These are phyloP conservation scores for Euzophera pinguis DNA, from an alignment of 2,888 invertebrate species.

Conservation along the genomic window DNA sequence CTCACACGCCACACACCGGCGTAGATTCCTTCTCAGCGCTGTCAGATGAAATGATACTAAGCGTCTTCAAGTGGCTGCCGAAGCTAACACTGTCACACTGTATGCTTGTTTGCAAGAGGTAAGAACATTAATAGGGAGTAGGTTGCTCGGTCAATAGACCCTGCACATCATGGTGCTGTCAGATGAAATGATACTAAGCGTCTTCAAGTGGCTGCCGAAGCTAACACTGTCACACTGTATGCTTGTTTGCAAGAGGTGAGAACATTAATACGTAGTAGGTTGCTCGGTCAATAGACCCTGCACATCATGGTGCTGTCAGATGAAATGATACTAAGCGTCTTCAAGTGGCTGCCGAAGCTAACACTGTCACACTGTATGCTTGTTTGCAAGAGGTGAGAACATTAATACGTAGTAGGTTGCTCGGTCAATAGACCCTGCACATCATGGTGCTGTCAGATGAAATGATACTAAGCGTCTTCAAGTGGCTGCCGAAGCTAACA, in stretches of 20 bases:
- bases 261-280: too few species aligned
- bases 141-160: too few species aligned
- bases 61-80: slow-evolving; percentile 90
- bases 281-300: too few species aligned
- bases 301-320: slow-evolving; percentile 90
- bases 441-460: slow-evolving; percentile 93
- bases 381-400: not conserved
- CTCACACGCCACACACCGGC: slow-evolving; percentile 27
- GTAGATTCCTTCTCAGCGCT: slow-evolving; percentile 83
- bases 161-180: too few species aligned
- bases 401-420: too few species aligned
- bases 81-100: slow-evolving; percentile 86
- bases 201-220: slow-evolving; percentile 92
- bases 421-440: too few species aligned
- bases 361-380: slow-evolving; percentile 84
- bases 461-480: slow-evolving; percentile 89
- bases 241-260: slow-evolving; percentile 33
- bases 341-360: slow-evolving; percentile 90
- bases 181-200: slow-evolving; percentile 91
- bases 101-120: slow-evolving; percentile 55
- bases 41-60: slow-evolving; percentile 92
- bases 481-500: slow-evolving; percentile 89
- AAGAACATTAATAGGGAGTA: too few species aligned
- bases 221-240: slow-evolving; percentile 84
- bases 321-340: slow-evolving; percentile 90